Base-by-base conservation (phyloP, 2,888 invertebrate genomes). In the Andrena camellia region DNA sequence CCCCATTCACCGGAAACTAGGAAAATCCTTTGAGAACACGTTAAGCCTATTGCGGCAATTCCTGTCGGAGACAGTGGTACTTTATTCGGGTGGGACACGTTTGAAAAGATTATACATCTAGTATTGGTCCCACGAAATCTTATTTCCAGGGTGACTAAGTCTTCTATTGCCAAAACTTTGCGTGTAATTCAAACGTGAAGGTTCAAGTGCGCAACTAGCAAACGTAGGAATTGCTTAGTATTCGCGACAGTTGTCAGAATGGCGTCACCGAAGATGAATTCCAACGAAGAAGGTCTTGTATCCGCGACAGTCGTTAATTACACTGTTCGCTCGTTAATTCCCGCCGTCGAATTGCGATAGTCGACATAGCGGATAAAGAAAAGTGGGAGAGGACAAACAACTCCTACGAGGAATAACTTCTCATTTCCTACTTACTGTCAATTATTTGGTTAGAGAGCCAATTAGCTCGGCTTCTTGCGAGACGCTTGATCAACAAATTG, bases 401-500 rank as follows among this genome's bases (percentile, higher is more conserved):
- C 82, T 83, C 72, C 82, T 83, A 83, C 82, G 82, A 83, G 81
- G 81, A 81, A 81, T 81, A 83, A 83, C 81, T 83, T 70, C 71
- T 81, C 82, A 83, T 83, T 83, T 83, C 82, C 82, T 83, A 81
- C 82, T 83, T 83, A 83, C 81, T 83, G 75, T 83, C 82, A 83
- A 83, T 83, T 83, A 81, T 83, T 83, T 75, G 75, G 82, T 83
- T 81, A 82, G 82, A 81, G 82, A 83, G 82, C 81, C 81, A 83
- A 83, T 83, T 83, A 83, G 59, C 81, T 83, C 67, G 57, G 75
- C 57, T 79, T 62, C 74, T 79, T 74, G 67, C 70, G 73, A 79
- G 69, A 52, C 50, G 81, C 60, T 68, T 75, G 81, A 81, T 76
- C 75, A 76, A 81, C 82, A 75, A 83, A 83, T 83, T 68, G 82